Percentiles rank a stretch among this genome's conserved stretches.
phyloP scores from a whole-genome alignment of 2,888 invertebrate genomes.

The Nephrocerus scutellatus region DNA sequence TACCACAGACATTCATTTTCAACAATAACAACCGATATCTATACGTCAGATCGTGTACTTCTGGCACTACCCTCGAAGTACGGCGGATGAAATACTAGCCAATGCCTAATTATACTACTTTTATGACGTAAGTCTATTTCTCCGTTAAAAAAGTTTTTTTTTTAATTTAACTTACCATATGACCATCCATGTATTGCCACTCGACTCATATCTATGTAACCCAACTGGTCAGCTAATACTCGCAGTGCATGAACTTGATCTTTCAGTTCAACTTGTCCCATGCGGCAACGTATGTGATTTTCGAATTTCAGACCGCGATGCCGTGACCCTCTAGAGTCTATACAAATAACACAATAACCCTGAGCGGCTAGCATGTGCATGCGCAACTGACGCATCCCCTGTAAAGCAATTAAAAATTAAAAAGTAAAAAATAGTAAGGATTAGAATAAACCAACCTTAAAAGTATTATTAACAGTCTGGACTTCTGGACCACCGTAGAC shows the following conservation, averaged over 20 bases:
- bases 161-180: slow-evolving; percentile 60
- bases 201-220: slow-evolving; percentile 84
- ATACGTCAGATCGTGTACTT: no score
- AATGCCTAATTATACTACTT: no score
- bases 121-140: no score
- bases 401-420: not conserved
- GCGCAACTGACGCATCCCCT: slow-evolving; percentile 84
- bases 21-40: no score
- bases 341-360: slow-evolving; percentile 91
- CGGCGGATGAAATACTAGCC: no score
- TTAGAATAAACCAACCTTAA: slow-evolving; percentile 58
- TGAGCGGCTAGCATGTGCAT: slow-evolving; percentile 93
- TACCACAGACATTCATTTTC: no score
- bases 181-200: slow-evolving; percentile 99
- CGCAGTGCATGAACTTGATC: slow-evolving; percentile 94
- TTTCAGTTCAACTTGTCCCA: slow-evolving; percentile 89
- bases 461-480: slow-evolving; percentile 92
- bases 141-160: no score
- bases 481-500: slow-evolving; percentile 99
- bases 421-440: slow-evolving; percentile 19
- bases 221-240: slow-evolving; percentile 74
- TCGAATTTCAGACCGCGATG: slow-evolving; percentile 91
- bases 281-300: slow-evolving; percentile 76
- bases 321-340: slow-evolving; percentile 92
- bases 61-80: no score